A percentile compares a stretch with the other conserved stretches of the same genome.
Evolutionary conservation across 2,113 vertebrate genomes (phyloP).

Genomic region (Australoheros scitulus): DNA sequence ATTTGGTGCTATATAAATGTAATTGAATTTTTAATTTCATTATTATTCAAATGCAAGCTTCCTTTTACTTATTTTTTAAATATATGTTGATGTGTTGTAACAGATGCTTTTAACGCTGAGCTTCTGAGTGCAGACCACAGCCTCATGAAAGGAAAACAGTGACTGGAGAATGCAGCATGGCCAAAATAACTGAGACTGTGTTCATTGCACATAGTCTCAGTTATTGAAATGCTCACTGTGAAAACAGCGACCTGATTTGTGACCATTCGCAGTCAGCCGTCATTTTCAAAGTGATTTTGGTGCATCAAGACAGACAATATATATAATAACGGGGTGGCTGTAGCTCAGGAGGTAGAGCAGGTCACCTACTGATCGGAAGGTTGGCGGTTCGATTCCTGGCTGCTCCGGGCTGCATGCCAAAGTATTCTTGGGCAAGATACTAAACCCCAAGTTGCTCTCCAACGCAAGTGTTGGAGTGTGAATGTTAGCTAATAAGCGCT

Average conservation of each 20-base stretch:
- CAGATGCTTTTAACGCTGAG: not conserved
- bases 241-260: not conserved
- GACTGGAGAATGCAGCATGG: not conserved
- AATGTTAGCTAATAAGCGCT: no score
- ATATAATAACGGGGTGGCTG: no score
- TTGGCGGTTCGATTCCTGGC: no score
- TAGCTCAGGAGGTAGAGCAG: no score
- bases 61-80: not conserved
- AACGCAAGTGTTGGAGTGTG: no score
- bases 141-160: no score
- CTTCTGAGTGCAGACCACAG: not conserved
- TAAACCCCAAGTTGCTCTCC: no score
- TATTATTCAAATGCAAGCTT: not conserved
- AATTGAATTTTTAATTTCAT: not conserved
- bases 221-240: not conserved
- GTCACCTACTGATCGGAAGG: no score
- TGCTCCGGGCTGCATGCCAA: no score
- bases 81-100: not conserved
- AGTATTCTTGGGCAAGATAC: no score
- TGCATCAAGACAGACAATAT: not conserved
- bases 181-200: not conserved
- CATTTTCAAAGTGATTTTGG: not conserved
- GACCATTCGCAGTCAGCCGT: rapidly evolving
- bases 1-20: no score
- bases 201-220: no score